phyloP scores from a whole-genome alignment of 2,113 vertebrate genomes.

The Caranx melampygus region DNA sequence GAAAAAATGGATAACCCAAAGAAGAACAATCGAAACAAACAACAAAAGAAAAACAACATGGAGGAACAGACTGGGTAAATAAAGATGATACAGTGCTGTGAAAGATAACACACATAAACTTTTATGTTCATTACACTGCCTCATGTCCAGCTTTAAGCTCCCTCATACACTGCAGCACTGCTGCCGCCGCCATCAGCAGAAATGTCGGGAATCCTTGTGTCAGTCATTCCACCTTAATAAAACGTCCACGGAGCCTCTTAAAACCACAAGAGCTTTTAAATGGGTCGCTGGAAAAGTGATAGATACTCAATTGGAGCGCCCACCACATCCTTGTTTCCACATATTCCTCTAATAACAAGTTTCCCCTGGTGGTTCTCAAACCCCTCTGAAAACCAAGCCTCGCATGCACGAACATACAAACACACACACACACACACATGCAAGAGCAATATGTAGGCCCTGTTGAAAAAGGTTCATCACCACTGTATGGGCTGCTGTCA shows the following conservation, averaged over 20 bases:
- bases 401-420: slow-evolving; percentile 16
- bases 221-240: slow-evolving; percentile 58
- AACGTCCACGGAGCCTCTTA: slow-evolving; percentile 41
- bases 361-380: slow-evolving; percentile 57
- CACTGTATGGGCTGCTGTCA: not conserved
- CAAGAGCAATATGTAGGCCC: not conserved
- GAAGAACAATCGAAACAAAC: not conserved
- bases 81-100: no score
- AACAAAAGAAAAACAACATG: not conserved
- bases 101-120: not conserved
- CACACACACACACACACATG: slow-evolving; percentile 1
- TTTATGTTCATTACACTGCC: not conserved
- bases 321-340: slow-evolving; percentile 78
- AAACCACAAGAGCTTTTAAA: slow-evolving; percentile 56
- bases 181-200: not conserved
- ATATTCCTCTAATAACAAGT: slow-evolving; percentile 68
- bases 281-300: slow-evolving; percentile 69
- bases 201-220: slow-evolving; percentile 17
- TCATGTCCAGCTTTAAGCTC: not conserved
- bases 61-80: no score
- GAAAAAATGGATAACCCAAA: no score
- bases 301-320: slow-evolving; percentile 47
- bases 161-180: not conserved
- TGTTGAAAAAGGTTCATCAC: not conserved
- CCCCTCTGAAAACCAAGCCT: slow-evolving; percentile 25